Evolutionary conservation across 2,113 vertebrate genomes (phyloP).

Genomic region (Aldabrachelys gigantea): DNA sequence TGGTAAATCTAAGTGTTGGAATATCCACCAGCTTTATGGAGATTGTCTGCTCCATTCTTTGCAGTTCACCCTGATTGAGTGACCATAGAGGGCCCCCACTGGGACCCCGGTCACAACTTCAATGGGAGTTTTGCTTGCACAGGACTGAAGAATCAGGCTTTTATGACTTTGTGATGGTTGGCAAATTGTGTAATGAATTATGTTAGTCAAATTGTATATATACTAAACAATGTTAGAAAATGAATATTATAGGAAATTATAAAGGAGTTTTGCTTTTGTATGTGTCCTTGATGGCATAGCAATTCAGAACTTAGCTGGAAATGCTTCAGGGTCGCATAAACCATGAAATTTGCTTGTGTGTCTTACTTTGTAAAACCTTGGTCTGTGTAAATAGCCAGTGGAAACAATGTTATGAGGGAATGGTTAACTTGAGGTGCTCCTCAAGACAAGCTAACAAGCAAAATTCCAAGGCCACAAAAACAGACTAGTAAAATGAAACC

Average conservation of each 20-base stretch:
- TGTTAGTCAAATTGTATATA: background rate
- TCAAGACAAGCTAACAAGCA: background rate
- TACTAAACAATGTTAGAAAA: background rate
- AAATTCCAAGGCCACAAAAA: background rate
- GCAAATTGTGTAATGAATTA: background rate
- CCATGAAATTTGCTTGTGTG: background rate
- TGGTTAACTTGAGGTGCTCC: background rate
- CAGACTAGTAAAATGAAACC: background rate
- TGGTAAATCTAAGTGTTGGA: no score
- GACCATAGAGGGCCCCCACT: no score
- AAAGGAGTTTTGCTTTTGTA: background rate
- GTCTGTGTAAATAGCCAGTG: background rate
- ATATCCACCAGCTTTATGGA: no score
- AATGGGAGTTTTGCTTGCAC: background rate
- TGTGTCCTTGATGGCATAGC: background rate
- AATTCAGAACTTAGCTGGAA: background rate
- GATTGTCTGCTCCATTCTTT: no score
- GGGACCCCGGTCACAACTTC: background rate
- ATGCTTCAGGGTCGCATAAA: background rate
- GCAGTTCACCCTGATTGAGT: no score
- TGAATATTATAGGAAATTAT: background rate
- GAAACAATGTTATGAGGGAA: background rate
- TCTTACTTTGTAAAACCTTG: no score
- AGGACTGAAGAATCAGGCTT: background rate
- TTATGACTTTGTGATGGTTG: background rate